Evolutionary conservation across 2,797 vertebrate species (phyloP), one percentile per base, ranked within the genome.

Genomic region (Buceros bicornis): DNA sequence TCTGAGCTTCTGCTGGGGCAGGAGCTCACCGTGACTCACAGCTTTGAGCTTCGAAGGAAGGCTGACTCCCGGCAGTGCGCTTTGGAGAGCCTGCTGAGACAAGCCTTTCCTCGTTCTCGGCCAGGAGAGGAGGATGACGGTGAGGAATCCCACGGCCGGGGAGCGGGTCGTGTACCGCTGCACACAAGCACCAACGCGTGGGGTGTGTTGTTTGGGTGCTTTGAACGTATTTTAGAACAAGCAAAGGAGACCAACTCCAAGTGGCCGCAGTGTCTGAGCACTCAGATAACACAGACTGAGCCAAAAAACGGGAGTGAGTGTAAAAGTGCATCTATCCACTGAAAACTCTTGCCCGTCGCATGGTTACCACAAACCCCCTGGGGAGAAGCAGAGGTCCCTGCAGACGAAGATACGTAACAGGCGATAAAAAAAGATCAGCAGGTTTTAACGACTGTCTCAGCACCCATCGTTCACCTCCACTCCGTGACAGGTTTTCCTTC

Each of bases 71-170:
- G 1, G 2, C 56, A 24, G 48, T 1, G 33, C n/a, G 22, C 26
- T 1, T n/a, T 9, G 67, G 67, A 43, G 70, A 82, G 56, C 73
- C 53, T 89, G 90, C 70, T 28, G 21, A 0, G 45, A 89, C 69
- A 93, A 93, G 87, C 37, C 69, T 80, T 43, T 60, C 20, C 79
- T 82, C 58, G 8, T 70, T 13, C 81, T 50, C 70, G 15, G 57
- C 54, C 37, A 25, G 87, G 69, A 82, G 62, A 65, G 4, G 64
- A 35, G 5, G 64, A 66, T 47, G 31, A 10, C 5, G 37, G 69
- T 6, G 47, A 80, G 70, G 11, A 72, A 72, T 16, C 40, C 47
- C 47, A 2, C 8, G 16, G 51, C 40, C 17, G 1, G 35, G 33
- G 65, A 61, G 56, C 8, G 2, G 64, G 48, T 22, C 60, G 21